Base-by-base conservation (phyloP, 2,888 invertebrate genomes). In the Drosophila mimica region DNA sequence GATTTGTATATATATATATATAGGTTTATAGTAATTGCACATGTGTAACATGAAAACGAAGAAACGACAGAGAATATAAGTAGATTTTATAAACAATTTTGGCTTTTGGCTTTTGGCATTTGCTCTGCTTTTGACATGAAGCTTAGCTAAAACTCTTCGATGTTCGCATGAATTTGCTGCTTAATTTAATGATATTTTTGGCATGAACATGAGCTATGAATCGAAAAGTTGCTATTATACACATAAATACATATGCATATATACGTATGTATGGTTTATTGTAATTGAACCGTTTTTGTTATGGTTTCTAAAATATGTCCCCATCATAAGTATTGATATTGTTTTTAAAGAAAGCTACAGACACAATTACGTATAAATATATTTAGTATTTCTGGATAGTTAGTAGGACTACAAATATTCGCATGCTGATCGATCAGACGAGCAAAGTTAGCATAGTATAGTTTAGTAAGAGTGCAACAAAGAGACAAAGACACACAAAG, bases 251-350 rank as follows among this genome's bases (percentile, higher is more conserved):
- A 48, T 64, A 76, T 64, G 46, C 60, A 70, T 61, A 52, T 49
- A 65, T 17, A 49, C 57, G n/a, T 63, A 54, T 69, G 49, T 48
- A 7, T 43, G 53, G 6, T 59, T 52, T 49, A 15, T 53, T 56
- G 25, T 46, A 46, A 15, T 61, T 43, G 38, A 61, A 61, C 63
- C 74, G 58, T 65, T 33, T 20, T 56, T 61, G 54, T 53, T 70
- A 75, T 73, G 64, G 62, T 79, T 78, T 82, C 70, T 89, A 89
- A 90, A 89, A 88, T 88, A 90, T 91, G 88, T 88, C 88, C 90
- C 90, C 88, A 79, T 88, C 89, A 89, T 67, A 68, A 66, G 73
- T 74, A 72, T 63, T 61, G 34, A 51, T 76, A 67, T n/a, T 40
- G 11, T 31, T 31, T 54, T 54, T 31, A 66, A 66, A 64, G 34